These are phyloP conservation scores for Heterotilapia buettikoferi DNA, from an alignment of 2,113 vertebrate species.

Conservation along the genomic window DNA sequence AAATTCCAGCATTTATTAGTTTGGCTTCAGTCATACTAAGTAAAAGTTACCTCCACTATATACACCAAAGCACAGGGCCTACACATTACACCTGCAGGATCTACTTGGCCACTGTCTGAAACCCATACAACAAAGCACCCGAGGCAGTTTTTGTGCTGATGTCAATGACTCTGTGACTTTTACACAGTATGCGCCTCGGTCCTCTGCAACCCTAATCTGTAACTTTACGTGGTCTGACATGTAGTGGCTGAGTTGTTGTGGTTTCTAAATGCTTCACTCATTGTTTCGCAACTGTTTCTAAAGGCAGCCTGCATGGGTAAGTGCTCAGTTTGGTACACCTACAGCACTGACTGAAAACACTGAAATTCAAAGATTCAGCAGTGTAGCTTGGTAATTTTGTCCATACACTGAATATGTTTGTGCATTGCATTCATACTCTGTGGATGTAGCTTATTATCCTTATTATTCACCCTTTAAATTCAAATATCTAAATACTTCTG, in stretches of 20 bases:
- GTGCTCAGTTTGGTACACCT: neutral
- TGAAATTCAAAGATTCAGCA: neutral
- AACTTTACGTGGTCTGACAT: neutral
- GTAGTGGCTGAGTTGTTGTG: neutral
- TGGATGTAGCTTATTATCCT: neutral
- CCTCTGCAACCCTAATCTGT: neutral
- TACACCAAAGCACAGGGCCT: neutral
- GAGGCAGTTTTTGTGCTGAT: neutral
- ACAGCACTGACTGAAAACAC: neutral
- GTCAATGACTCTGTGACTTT: neutral
- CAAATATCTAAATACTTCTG: neutral
- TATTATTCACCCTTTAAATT: neutral
- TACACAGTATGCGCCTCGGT: neutral
- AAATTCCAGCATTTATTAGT: neutral
- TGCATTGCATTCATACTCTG: neutral
- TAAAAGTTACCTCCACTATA: neutral
- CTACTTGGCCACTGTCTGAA: neutral
- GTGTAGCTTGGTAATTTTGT: neutral
- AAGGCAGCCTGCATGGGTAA: neutral
- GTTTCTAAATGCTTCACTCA: neutral
- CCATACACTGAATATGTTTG: neutral
- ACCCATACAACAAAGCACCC: fast-evolving
- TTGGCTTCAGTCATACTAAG: neutral
- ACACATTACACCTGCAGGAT: neutral
- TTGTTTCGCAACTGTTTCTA: neutral